A percentile compares a stretch with the other conserved stretches of the same genome.
Conservation (phyloP, 2,797 vertebrate genomes). For the Tolypeutes matacus region DNA sequence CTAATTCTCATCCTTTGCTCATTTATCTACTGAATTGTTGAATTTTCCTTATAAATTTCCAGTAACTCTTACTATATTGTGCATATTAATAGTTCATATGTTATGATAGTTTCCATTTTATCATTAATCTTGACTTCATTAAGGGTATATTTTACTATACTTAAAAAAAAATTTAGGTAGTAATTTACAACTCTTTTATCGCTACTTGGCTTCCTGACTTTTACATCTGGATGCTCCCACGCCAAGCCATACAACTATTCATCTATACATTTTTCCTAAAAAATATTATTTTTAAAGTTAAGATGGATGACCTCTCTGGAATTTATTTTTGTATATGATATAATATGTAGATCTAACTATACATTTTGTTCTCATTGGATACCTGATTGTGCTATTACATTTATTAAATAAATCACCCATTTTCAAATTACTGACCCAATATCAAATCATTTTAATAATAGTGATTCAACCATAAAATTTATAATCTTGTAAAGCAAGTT, state of each 20-base stretch:
- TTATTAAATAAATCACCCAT: constrained; percentile 30
- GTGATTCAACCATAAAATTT: constrained; percentile 35
- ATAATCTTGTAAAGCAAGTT: constrained; percentile 53
- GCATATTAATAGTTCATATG: constrained; percentile 52
- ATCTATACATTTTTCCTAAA: constrained; percentile 1
- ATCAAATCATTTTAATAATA: constrained; percentile 41
- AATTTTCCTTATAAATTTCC: constrained; percentile 59
- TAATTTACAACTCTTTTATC: background rate
- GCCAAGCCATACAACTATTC: constrained; percentile 15
- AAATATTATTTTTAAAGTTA: constrained; percentile 29
- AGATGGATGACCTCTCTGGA: background rate
- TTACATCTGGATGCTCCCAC: constrained; percentile 2
- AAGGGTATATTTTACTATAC: constrained; percentile 46
- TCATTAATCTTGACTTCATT: constrained; percentile 64
- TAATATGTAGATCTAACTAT: background rate
- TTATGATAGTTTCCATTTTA: constrained; percentile 44
- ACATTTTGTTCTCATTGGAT: constrained; percentile 41
- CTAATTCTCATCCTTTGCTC: constrained; percentile 39
- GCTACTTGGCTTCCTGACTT: constrained; percentile 43
- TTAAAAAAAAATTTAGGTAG: background rate
- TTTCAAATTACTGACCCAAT: constrained; percentile 56
- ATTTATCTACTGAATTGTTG: constrained; percentile 47
- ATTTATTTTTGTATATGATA: too few species aligned
- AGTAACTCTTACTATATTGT: constrained; percentile 25
- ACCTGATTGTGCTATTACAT: background rate